Evolutionary conservation across 37 sponge, comb jelly and placozoan genomes (phyloP), one percentile per base, ranked within the genome.

Genomic region (Chondrilla cf. caribensis): DNA sequence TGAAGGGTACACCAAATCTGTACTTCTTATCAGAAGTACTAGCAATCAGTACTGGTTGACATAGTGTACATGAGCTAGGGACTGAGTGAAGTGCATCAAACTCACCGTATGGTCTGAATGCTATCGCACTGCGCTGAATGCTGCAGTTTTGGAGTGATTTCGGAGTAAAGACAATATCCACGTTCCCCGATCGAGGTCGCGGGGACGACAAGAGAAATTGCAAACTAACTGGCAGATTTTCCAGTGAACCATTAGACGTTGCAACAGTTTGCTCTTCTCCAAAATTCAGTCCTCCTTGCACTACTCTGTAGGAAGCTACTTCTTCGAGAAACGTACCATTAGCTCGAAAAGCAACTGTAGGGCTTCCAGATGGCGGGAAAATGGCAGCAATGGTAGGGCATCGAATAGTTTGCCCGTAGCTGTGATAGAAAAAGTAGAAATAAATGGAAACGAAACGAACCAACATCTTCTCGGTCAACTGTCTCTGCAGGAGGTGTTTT

Each of bases 31-130:
- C n/a, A n/a, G n/a, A n/a, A n/a, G n/a, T n/a, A n/a, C n/a, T n/a
- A n/a, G n/a, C n/a, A n/a, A n/a, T n/a, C n/a, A n/a, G n/a, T n/a
- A n/a, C n/a, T n/a, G n/a, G n/a, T n/a, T n/a, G n/a, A n/a, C n/a
- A n/a, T n/a, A n/a, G n/a, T n/a, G n/a, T n/a, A n/a, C n/a, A n/a
- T n/a, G n/a, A n/a, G n/a, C n/a, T n/a, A n/a, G n/a, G n/a, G n/a
- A n/a, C n/a, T n/a, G n/a, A n/a, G n/a, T n/a, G n/a, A 11, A 55
- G 57, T 55, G 57, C 11, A 19, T 62, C 37, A 5, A 21, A 18
- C 72, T 70, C 37, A 70, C 72, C 38, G 19, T 70, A 70, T 6
- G 72, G 38, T 70, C 72, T 70, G 72, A 70, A 70, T 9, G 22
- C 35, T 4, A 70, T 38, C 7, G 39, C 3, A 6, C 4, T 29